phyloP scores from a whole-genome alignment of 2,113 vertebrate species.

The Salvelinus sp. region DNA sequence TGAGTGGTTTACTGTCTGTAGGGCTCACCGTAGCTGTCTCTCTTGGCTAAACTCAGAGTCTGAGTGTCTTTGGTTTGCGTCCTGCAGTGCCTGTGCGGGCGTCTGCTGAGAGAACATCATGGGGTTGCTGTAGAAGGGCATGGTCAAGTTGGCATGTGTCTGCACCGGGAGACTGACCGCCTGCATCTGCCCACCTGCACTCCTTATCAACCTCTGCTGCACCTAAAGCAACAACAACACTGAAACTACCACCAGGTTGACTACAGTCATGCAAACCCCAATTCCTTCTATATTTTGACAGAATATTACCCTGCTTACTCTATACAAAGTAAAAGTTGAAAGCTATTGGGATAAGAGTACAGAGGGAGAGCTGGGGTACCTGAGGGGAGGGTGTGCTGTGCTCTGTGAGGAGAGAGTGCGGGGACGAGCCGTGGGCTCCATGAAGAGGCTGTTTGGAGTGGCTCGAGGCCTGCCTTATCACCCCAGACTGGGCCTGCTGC shows the following conservation, averaged over 20 bases:
- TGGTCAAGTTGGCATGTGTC: conserved; percentile 68
- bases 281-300: not conserved
- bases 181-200: conserved; percentile 55
- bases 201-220: conserved; percentile 63
- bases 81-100: conserved; percentile 61
- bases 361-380: conserved; percentile 63
- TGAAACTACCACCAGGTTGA: not conserved
- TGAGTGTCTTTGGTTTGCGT: conserved; percentile 70
- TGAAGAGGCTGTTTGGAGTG: conserved; percentile 67
- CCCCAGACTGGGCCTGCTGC: conserved; percentile 50
- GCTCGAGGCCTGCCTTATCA: conserved; percentile 56
- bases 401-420: conserved; percentile 69
- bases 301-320: not conserved
- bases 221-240: conserved; percentile 40
- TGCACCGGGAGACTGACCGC: conserved; percentile 66
- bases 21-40: conserved; percentile 73
- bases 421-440: conserved; percentile 47
- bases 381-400: conserved; percentile 65
- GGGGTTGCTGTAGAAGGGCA: conserved; percentile 79
- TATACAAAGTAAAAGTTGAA: not conserved
- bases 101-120: conserved; percentile 79
- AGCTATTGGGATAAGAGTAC: not conserved
- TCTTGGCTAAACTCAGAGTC: conserved; percentile 72
- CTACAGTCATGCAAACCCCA: not conserved
- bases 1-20: not conserved